Conservation (phyloP, 2,888 invertebrate species). For the Zaprionus bogoriensis region DNA sequence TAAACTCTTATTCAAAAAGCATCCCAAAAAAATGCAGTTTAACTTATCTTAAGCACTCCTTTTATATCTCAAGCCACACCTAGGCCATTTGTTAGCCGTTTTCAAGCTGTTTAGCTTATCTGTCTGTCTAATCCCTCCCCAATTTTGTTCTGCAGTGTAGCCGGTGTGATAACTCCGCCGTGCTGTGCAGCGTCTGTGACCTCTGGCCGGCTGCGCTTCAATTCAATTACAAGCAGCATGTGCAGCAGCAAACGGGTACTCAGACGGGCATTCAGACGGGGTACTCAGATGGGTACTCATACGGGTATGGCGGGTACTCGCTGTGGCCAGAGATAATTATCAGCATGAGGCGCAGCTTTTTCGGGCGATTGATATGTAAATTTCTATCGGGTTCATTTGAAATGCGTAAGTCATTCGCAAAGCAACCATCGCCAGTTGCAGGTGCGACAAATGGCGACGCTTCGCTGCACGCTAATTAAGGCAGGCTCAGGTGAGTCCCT, state of each 20-base stretch:
- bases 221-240: slow-evolving; percentile 58
- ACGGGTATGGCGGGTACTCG: slow-evolving; percentile 3
- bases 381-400: slow-evolving; percentile 46
- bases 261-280: slow-evolving; percentile 14
- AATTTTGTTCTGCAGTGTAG: slow-evolving; percentile 35
- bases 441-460: slow-evolving; percentile 64
- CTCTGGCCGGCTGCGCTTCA: slow-evolving; percentile 59
- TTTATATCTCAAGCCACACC: neutral
- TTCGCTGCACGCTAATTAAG: slow-evolving; percentile 62
- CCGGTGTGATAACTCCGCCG: slow-evolving; percentile 26
- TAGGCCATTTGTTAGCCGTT: neutral
- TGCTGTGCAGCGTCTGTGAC: slow-evolving; percentile 61
- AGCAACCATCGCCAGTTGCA: slow-evolving; percentile 38
- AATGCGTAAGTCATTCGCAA: slow-evolving; percentile 60
- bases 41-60: too few species aligned
- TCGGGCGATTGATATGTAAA: slow-evolving; percentile 67
- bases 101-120: neutral
- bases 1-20: too few species aligned
- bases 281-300: slow-evolving; percentile 6
- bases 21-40: too few species aligned
- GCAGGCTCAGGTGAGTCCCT: slow-evolving; percentile 23
- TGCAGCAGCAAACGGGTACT: slow-evolving; percentile 9
- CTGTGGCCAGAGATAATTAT: slow-evolving; percentile 50
- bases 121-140: neutral
- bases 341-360: slow-evolving; percentile 56